phyloP scores from a whole-genome alignment of 1,140 invertebrate species.

The Ooceraea biroi region DNA sequence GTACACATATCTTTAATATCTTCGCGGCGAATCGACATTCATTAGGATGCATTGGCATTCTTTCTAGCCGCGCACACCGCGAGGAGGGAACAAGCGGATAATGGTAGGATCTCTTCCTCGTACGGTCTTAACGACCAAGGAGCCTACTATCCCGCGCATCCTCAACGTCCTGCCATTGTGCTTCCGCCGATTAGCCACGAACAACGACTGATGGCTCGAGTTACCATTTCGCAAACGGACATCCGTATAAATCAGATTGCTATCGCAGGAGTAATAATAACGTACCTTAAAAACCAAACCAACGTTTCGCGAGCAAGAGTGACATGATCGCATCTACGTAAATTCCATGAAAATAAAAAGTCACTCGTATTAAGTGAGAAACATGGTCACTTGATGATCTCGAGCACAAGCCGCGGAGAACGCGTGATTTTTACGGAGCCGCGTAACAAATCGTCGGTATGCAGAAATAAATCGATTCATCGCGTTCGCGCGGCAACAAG shows the following conservation, averaged over 20 bases:
- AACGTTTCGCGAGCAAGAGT: too few species aligned
- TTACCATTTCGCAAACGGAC: constrained; percentile 34
- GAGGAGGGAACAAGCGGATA: constrained; percentile 53
- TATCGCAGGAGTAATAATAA: neutral
- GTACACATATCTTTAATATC: constrained; percentile 71
- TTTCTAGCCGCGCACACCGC: constrained; percentile 39
- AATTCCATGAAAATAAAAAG: too few species aligned
- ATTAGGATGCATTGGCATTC: constrained; percentile 75
- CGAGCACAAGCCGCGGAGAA: neutral
- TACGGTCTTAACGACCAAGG: constrained; percentile 43
- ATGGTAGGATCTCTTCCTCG: constrained; percentile 59
- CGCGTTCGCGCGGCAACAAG: constrained; percentile 32
- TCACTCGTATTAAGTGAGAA: too few species aligned
- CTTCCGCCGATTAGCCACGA: constrained; percentile 53
- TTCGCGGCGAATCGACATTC: constrained; percentile 69
- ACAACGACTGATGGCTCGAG: constrained; percentile 36
- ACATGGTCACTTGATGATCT: too few species aligned
- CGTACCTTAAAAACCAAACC: too few species aligned
- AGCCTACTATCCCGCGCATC: constrained; percentile 55
- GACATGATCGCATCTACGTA: too few species aligned
- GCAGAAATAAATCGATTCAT: constrained; percentile 59
- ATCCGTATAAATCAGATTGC: constrained; percentile 40
- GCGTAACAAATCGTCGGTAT: constrained; percentile 45
- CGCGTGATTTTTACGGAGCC: constrained; percentile 10
- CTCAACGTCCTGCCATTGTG: constrained; percentile 40